Evolutionary conservation across 1,140 invertebrate species (phyloP).

Genomic region (Acromyrmex heyeri): DNA sequence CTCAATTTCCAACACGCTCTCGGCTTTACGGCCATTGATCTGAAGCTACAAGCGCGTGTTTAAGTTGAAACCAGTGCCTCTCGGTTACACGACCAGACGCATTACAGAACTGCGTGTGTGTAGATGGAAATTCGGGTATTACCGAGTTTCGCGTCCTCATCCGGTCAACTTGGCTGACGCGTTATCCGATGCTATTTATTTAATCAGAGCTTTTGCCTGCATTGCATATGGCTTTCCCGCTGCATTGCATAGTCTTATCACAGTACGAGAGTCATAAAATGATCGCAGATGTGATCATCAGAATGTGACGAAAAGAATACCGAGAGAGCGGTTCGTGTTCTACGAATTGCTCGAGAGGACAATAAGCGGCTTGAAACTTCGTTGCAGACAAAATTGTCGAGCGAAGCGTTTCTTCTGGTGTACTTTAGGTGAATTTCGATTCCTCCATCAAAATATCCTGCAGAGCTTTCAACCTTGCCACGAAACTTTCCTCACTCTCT

Average conservation of each 20-base stretch:
- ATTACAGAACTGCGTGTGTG: conserved; percentile 43
- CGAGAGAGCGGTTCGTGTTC: background rate
- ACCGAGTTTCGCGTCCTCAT: conserved; percentile 50
- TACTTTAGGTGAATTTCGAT: conserved; percentile 42
- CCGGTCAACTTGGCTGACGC: conserved; percentile 24
- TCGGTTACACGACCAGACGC: conserved; percentile 51
- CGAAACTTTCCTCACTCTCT: conserved; percentile 63
- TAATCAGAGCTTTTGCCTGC: conserved; percentile 22
- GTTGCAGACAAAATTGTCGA: conserved; percentile 3
- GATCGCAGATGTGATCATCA: background rate
- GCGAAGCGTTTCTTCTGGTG: background rate
- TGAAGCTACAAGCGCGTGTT: conserved; percentile 39
- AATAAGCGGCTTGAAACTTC: conserved; percentile 12
- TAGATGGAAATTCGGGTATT: conserved; percentile 48
- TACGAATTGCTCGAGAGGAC: conserved; percentile 5
- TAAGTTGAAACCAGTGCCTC: conserved; percentile 48
- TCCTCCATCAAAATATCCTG: conserved; percentile 63
- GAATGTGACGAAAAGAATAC: background rate
- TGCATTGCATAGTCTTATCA: background rate
- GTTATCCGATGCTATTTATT: conserved; percentile 43
- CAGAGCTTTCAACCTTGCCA: conserved; percentile 27
- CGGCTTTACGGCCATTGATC: conserved; percentile 55
- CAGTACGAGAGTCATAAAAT: background rate
- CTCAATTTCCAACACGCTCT: conserved; percentile 41
- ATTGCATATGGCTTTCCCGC: background rate